Conservation (phyloP, 2,113 vertebrate species). For the Pygathrix nemaeus region DNA sequence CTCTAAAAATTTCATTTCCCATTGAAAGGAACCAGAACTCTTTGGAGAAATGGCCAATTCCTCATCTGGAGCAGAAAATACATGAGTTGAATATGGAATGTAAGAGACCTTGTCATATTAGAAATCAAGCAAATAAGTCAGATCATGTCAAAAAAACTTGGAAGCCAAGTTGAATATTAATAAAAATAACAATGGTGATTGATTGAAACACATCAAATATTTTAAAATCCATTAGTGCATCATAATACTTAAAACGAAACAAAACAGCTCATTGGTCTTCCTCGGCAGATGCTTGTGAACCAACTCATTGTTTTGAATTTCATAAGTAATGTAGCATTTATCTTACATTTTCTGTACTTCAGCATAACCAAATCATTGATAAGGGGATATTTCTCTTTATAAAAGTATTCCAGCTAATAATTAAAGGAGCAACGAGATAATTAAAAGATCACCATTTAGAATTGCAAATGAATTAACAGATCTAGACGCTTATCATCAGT, state of each 20-base stretch:
- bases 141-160: background rate
- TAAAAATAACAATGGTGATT: background rate
- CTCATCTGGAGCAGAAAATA: background rate
- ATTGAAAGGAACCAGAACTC: background rate
- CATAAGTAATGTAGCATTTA: background rate
- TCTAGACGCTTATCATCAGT: background rate
- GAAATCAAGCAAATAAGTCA: background rate
- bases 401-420: background rate
- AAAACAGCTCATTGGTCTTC: background rate
- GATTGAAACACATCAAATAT: background rate
- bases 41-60: background rate
- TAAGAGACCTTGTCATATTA: background rate
- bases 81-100: background rate
- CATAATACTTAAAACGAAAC: background rate
- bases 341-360: background rate
- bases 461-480: background rate
- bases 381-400: background rate
- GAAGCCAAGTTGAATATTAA: slow-evolving; percentile 7
- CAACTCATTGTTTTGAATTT: background rate
- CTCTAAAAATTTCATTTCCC: slow-evolving; percentile 12
- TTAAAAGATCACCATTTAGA: background rate
- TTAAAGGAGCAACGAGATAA: background rate
- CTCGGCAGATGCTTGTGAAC: background rate
- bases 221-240: background rate
- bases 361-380: background rate